Base-by-base conservation (phyloP, 2,888 invertebrate genomes). In the Frankliniella fusca region DNA sequence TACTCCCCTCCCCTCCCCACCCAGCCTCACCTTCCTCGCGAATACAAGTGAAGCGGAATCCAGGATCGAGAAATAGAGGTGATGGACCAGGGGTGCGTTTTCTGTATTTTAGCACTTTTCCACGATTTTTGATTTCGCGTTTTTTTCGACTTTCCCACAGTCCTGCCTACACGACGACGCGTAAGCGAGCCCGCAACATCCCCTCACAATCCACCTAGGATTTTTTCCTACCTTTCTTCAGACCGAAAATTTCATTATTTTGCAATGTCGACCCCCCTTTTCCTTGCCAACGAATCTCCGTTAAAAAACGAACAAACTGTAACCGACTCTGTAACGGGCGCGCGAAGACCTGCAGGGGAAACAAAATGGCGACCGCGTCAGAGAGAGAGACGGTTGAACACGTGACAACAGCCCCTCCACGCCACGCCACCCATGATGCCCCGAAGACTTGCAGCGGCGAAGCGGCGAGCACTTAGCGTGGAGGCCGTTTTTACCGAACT, bases 1-100 rank as follows among this genome's bases (percentile, higher is more conserved):
- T 23, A 1, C 70, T n/a, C 70, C 70, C 23, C n/a, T 1, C n/a
- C 65, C 65, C 65, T 65, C 65, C n/a, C 65, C 7, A 2, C 54
- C 54, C 54, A 54, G 12, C 70, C 65, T 65, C 65, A 65, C 70
- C 70, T 76, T 76, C 27, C 27, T 76, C 70, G 70, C 70, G 27
- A 76, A 76, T 76, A 76, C 70, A 76, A 76, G 70, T 76, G 70
- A 76, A 23, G n/a, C 70, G 70, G 70, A 76, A 76, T 76, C 12
- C 70, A 27, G 23, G 61, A 61, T 61, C 61, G 61, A 11, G 61
- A 18, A 61, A 61, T 18, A 18, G 15, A 61, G 27, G 70, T 10
- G 70, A 12, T 27, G 23, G 15, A 27, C 70, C 23, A 23, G 70
- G 70, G 70, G 12, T 27, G 70, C 27, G 27, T 76, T 54, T 76